These are phyloP conservation scores for Drosophila tristis DNA, from an alignment of 1,140 invertebrate species.

Conservation along the genomic window DNA sequence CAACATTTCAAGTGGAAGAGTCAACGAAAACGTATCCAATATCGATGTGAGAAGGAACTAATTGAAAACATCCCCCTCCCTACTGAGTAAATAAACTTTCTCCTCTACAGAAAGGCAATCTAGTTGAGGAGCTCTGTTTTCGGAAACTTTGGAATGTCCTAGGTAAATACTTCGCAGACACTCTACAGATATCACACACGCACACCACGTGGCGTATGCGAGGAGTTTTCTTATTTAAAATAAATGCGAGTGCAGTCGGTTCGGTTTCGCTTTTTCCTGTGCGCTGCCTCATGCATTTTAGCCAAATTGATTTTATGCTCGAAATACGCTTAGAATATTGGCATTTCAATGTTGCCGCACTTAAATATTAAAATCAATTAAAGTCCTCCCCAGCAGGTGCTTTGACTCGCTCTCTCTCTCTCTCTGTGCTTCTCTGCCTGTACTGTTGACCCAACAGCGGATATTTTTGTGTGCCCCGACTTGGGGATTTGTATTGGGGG, in stretches of 20 bases:
- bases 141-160: too few relatives aligned
- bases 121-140: too few relatives aligned
- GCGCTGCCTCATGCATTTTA: constrained; percentile 26
- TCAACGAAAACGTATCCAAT: too few relatives aligned
- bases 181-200: neutral
- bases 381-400: constrained; percentile 32
- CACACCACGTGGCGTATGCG: neutral
- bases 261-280: too few relatives aligned
- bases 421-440: neutral
- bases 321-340: constrained; percentile 55
- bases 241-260: constrained; percentile 23
- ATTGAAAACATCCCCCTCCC: too few relatives aligned
- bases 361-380: constrained; percentile 82
- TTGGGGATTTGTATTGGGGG: constrained; percentile 23
- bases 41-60: too few relatives aligned
- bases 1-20: constrained; percentile 4
- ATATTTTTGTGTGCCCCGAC: constrained; percentile 15
- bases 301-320: constrained; percentile 65
- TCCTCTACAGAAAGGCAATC: too few relatives aligned
- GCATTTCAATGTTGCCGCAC: constrained; percentile 65
- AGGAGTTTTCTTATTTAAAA: constrained; percentile 23
- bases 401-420: neutral
- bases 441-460: constrained; percentile 22
- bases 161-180: neutral
- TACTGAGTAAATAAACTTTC: too few relatives aligned